Evolutionary conservation across 2,797 vertebrate species (phyloP), one percentile per base, ranked within the genome.

Genomic region (Girardinus metallicus): DNA sequence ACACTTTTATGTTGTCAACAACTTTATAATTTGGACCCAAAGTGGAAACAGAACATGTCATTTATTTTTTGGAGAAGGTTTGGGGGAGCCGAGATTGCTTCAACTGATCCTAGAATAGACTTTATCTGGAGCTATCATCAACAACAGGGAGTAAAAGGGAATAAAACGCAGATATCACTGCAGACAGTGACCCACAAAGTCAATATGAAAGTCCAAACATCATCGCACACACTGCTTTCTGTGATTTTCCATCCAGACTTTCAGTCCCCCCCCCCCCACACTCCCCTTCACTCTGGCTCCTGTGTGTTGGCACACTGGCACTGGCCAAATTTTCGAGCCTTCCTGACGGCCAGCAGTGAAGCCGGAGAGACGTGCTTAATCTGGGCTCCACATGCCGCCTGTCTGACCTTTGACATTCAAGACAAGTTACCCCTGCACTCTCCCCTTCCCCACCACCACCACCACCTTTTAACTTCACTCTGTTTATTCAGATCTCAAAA

Each of bases 341-440:
- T 78, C 23, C 79, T 78, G 74, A 82, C 66, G 80, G 88, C 85
- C 43, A 44, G 75, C 41, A 41, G 80, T 0, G 62, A 23, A 68
- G 53, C 77, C 79, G 68, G 66, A 10, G 66, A 82, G 2, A 75
- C 83, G 86, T 83, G 80, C 60, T 53, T 74, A 83, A 87, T 73
- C 82, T 77, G 80, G 76, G 81, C 74, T 87, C 89, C 89, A 83
- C 87, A 86, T 76, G 86, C 78, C 2, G 72, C 44, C 83, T 72
- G 71, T 85, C 77, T 89, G 86, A 91, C 91, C 92, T 92, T 89
- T 94, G 90, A 92, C 92, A 91, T 91, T 90, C n/a, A 81, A 89
- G 84, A 86, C 76, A 74, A 81, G 80, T 79, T 82, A 80, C 76
- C 34, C 71, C 49, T 49, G 6, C 21, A 2, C 49, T 49, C 47